Base-by-base conservation (phyloP, 2,797 vertebrate genomes). In the Crenichthys baileyi region DNA sequence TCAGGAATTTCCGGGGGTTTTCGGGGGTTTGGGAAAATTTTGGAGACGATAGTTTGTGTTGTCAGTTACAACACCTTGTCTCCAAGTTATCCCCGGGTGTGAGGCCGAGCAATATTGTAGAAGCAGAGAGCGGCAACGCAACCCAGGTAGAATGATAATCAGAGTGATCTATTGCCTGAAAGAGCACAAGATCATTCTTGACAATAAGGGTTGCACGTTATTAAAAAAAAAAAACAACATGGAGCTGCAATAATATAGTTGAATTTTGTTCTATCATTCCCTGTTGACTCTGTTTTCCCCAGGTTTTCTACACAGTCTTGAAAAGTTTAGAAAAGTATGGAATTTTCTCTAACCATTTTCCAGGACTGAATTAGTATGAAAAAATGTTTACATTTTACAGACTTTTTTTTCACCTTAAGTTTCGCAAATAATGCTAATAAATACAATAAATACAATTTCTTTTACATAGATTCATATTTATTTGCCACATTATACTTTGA, bases 41-140 rank as follows among this genome's bases (percentile, higher is more conserved):
- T 56, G 70, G 73, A 73, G 87, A 90, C 83, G 89, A 87, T 90
- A 78, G 89, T 87, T 91, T 89, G 78, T 72, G 91, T 92, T 89
- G 91, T 90, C 90, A 76, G 56, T 89, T 90, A 90, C 91, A 89
- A 91, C 92, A 84, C 90, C 86, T 89, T 77, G 87, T 89, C 90
- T 78, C 67, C 41, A 81, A 85, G 83, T 84, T 84, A 72, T 83
- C 84, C 78, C 78, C 15, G 85, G 75, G 87, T 76, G 78, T 80
- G 81, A 85, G 86, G 78, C 36, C 3, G 76, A 88, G 84, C 83
- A 87, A 85, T 90, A 87, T 81, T 55, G 75, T 79, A 77, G 81
- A 76, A 81, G 88, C 82, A 70, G 71, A 78, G 56, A 84, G 86
- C 76, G 70, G 9, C 79, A 80, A 76, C 75, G n/a, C 75, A n/a